Evolutionary conservation across 2,113 vertebrate species (phyloP).

Genomic region (Maccullochella peelii): DNA sequence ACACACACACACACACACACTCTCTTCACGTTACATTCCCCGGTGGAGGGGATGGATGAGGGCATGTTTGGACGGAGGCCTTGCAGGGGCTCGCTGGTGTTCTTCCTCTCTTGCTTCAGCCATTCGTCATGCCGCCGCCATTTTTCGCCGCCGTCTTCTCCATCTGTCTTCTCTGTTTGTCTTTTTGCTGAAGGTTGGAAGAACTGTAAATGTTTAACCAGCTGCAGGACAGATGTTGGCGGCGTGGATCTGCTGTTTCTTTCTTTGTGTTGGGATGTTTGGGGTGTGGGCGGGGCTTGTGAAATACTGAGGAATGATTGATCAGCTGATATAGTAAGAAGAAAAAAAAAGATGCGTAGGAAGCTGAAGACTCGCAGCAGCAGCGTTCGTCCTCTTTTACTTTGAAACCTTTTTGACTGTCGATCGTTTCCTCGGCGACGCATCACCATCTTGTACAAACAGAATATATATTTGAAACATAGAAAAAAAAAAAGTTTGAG

Average conservation of each 20-base stretch:
- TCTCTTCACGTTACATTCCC: slow-evolving; percentile 69
- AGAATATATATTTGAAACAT: slow-evolving; percentile 69
- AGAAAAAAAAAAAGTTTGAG: slow-evolving; percentile 25
- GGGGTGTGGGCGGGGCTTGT: slow-evolving; percentile 18
- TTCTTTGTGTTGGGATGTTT: neutral
- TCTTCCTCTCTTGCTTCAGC: slow-evolving; percentile 66
- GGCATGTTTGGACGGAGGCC: slow-evolving; percentile 46
- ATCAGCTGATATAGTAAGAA: neutral
- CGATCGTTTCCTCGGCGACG: neutral
- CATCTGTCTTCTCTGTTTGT: slow-evolving; percentile 25
- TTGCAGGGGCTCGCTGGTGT: slow-evolving; percentile 19
- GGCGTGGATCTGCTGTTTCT: neutral
- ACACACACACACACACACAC: slow-evolving; percentile 25
- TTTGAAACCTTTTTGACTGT: slow-evolving; percentile 31
- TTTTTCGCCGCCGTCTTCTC: slow-evolving; percentile 20
- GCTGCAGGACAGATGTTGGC: slow-evolving; percentile 36
- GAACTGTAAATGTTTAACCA: slow-evolving; percentile 14
- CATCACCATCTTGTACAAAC: slow-evolving; percentile 47
- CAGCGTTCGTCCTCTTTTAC: slow-evolving; percentile 26
- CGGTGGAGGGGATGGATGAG: slow-evolving; percentile 40
- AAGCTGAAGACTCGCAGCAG: neutral
- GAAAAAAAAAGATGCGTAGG: neutral
- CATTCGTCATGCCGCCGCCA: slow-evolving; percentile 28
- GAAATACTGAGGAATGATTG: neutral
- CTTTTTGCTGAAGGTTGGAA: slow-evolving; percentile 19